A percentile compares a stretch with the other conserved stretches of the same genome.
phyloP scores from a whole-genome alignment of 2,888 invertebrate species.

The Drosophila anomelani region DNA sequence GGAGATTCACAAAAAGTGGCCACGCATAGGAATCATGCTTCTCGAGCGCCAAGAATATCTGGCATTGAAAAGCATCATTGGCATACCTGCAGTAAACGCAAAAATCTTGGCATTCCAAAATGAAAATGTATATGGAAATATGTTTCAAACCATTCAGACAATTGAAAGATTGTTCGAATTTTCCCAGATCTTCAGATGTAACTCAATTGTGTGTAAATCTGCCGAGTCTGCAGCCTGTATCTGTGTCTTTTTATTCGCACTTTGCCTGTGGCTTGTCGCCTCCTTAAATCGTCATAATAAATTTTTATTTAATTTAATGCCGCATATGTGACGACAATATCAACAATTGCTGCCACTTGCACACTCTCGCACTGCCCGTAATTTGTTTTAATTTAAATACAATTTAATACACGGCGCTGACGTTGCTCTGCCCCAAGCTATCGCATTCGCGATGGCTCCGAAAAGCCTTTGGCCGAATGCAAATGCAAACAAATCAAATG shows the following conservation, averaged over 20 bases:
- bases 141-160: conserved; percentile 65
- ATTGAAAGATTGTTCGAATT: conserved; percentile 69
- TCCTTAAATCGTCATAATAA: conserved; percentile 77
- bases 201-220: conserved; percentile 68
- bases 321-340: conserved; percentile 61
- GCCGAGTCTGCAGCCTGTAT: conserved; percentile 15
- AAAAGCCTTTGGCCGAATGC: conserved; percentile 27
- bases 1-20: conserved; percentile 12
- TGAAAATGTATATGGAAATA: conserved; percentile 47
- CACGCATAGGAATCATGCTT: not conserved
- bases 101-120: conserved; percentile 2
- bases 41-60: not conserved
- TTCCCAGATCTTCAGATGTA: conserved; percentile 42
- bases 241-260: conserved; percentile 51
- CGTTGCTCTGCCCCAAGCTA: conserved; percentile 16
- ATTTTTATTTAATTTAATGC: conserved; percentile 78
- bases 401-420: conserved; percentile 66
- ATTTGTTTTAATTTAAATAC: conserved; percentile 79
- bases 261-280: conserved; percentile 43
- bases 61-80: conserved; percentile 7
- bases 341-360: conserved; percentile 66
- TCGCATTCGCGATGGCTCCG: conserved; percentile 10
- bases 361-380: conserved; percentile 59
- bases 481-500: conserved; percentile 46
- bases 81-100: conserved; percentile 8